A percentile compares a stretch with the other conserved stretches of the same genome.
Conservation (phyloP, 2,888 invertebrate species). For the Pterostichus niger region DNA sequence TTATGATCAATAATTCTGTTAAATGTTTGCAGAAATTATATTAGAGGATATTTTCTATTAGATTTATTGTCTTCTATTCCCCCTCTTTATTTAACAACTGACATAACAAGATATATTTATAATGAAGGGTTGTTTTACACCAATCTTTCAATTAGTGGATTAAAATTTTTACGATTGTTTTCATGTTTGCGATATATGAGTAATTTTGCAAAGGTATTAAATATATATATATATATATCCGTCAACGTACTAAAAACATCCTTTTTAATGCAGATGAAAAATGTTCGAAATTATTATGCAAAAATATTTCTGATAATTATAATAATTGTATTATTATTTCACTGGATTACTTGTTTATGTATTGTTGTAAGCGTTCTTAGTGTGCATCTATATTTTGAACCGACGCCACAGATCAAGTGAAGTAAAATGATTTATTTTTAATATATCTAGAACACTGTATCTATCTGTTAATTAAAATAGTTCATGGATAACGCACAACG, state of each 20-base stretch:
- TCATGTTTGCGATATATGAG: conserved; percentile 34
- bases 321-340: conserved; percentile 36
- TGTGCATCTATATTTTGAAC: conserved; percentile 18
- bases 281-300: conserved; percentile 46
- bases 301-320: conserved; percentile 36
- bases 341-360: conserved; percentile 43
- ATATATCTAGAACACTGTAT: conserved; percentile 9
- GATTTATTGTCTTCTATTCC: conserved; percentile 74
- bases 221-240: neutral
- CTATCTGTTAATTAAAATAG: conserved; percentile 32
- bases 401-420: neutral
- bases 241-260: neutral
- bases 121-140: conserved; percentile 1
- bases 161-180: conserved; percentile 43
- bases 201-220: conserved; percentile 33
- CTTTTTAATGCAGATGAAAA: conserved; percentile 3
- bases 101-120: neutral
- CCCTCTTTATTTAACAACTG: conserved; percentile 27
- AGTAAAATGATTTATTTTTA: neutral
- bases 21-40: conserved; percentile 72
- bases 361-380: conserved; percentile 47
- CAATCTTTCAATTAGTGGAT: conserved; percentile 7
- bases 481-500: conserved; percentile 39
- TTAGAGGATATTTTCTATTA: conserved; percentile 72
- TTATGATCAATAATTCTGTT: neutral